These are phyloP conservation scores for Polyodon spathula DNA, from an alignment of 2,113 vertebrate species.

Conservation along the genomic window DNA sequence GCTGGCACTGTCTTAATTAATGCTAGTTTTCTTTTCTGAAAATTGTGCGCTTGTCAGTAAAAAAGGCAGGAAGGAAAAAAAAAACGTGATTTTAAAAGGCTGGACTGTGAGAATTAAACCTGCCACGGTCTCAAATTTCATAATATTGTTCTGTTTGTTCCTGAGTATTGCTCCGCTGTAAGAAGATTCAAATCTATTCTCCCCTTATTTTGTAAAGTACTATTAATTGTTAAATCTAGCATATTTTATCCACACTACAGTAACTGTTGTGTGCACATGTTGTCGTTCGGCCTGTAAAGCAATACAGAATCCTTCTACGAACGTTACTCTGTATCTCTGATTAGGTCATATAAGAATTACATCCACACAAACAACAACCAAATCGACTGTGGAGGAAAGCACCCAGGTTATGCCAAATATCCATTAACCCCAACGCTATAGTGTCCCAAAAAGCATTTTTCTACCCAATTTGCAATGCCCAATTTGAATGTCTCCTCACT, in stretches of 20 bases:
- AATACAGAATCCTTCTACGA: constrained; percentile 38
- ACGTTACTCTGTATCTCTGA: constrained; percentile 29
- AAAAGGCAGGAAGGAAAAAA: constrained; percentile 41
- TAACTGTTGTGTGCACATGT: constrained; percentile 28
- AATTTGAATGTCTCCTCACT: too few species aligned
- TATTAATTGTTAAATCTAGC: constrained; percentile 43
- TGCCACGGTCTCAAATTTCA: constrained; percentile 45
- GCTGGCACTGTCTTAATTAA: constrained; percentile 99
- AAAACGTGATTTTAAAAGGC: too few species aligned
- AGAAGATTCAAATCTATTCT: constrained; percentile 49
- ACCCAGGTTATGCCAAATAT: neutral
- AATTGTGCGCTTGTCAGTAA: constrained; percentile 97
- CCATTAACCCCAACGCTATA: too few species aligned
- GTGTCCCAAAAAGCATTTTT: too few species aligned
- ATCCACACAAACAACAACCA: constrained; percentile 41
- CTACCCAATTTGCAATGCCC: too few species aligned
- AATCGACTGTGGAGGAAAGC: constrained; percentile 7
- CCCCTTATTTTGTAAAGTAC: constrained; percentile 46
- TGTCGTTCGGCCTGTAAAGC: constrained; percentile 37
- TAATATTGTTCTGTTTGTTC: constrained; percentile 59
- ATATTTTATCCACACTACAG: constrained; percentile 53
- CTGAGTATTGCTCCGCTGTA: constrained; percentile 22
- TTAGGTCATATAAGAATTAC: constrained; percentile 41
- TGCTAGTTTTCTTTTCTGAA: constrained; percentile 98
- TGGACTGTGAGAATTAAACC: too few species aligned